Evolutionary conservation across 2,113 vertebrate species (phyloP).

Genomic region (Melanerpes aurifrons): DNA sequence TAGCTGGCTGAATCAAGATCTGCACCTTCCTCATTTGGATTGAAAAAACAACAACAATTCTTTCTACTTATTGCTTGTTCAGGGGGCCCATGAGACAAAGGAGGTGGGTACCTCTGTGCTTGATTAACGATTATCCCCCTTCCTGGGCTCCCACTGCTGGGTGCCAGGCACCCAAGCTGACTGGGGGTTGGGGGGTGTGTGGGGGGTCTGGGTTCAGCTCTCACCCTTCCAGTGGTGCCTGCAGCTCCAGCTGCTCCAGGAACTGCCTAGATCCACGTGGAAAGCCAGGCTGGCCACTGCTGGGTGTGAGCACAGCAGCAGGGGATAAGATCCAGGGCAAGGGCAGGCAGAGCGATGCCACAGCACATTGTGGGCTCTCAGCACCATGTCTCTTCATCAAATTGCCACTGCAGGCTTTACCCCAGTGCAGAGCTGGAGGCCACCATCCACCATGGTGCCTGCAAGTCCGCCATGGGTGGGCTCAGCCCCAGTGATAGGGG

Average conservation of each 20-base stretch:
- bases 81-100: accelerated
- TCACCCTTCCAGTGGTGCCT: not conserved
- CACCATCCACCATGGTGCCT: not conserved
- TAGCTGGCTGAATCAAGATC: not conserved
- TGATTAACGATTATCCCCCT: not conserved
- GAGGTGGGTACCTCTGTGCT: not conserved
- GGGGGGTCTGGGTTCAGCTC: not conserved
- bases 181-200: not conserved
- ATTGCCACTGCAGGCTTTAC: not conserved
- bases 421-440: accelerated
- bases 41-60: not conserved
- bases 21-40: not conserved
- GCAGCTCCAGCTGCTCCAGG: accelerated
- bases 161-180: not conserved
- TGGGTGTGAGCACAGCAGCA: not conserved
- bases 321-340: accelerated
- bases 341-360: not conserved
- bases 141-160: not conserved
- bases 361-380: accelerated
- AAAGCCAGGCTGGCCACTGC: accelerated
- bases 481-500: not conserved
- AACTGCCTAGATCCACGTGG: not conserved
- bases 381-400: not conserved
- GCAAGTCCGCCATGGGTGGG: accelerated
- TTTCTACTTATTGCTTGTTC: not conserved